A percentile compares a stretch with the other conserved stretches of the same genome.
phyloP scores from a whole-genome alignment of 2,113 vertebrate species.

The Oceanites oceanicus region DNA sequence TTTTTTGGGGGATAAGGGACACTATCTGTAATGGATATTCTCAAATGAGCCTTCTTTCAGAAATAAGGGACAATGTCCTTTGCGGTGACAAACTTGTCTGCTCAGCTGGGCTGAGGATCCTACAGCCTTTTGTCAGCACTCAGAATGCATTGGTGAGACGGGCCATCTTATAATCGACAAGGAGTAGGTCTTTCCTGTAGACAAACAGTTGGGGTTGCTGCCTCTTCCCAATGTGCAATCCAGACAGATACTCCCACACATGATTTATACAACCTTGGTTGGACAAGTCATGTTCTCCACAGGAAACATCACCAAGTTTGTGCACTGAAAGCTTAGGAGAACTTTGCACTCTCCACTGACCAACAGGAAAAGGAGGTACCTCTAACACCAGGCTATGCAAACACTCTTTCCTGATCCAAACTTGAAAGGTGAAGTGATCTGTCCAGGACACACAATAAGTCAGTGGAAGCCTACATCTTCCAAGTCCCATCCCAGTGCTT shows the following conservation, averaged over 20 bases:
- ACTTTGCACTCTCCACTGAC: background rate
- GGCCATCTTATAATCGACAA: accelerated
- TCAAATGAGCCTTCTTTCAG: background rate
- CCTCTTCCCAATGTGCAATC: background rate
- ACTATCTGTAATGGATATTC: background rate
- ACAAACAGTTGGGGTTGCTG: background rate
- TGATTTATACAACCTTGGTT: accelerated
- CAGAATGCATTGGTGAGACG: accelerated
- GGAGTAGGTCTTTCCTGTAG: background rate
- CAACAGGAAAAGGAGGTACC: background rate
- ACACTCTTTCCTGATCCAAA: background rate
- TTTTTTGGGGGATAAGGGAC: background rate
- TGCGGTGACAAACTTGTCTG: background rate
- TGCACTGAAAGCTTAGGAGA: background rate
- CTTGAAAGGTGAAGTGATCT: accelerated
- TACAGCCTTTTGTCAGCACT: background rate
- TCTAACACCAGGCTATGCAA: background rate
- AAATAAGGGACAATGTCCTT: background rate
- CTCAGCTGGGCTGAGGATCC: background rate
- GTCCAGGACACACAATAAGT: background rate
- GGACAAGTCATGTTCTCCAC: background rate
- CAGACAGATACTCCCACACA: too few species aligned
- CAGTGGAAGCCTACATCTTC: background rate
- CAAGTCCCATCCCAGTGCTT: background rate
- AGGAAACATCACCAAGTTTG: background rate